Conservation (phyloP, 2,113 vertebrate genomes). For the Hydrochoerus hydrochaeris region DNA sequence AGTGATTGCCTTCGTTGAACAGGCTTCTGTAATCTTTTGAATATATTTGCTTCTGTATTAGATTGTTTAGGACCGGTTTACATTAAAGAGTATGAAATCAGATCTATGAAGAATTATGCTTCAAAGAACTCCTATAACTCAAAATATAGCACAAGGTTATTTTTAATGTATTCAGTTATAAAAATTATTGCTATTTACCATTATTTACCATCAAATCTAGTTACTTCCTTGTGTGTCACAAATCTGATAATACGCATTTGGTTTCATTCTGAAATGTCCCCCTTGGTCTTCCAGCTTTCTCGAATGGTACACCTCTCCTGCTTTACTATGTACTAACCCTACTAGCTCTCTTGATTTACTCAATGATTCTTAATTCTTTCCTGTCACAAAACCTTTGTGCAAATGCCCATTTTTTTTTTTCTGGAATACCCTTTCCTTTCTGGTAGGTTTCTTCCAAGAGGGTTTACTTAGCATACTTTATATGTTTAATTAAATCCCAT, state of each 20-base stretch:
- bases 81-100: background rate
- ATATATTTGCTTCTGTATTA: background rate
- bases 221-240: background rate
- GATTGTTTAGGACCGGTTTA: background rate
- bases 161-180: background rate
- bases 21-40: background rate
- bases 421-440: background rate
- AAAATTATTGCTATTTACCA: constrained; percentile 8
- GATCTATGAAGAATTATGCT: background rate
- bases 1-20: background rate
- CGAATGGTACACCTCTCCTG: rapidly evolving
- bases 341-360: background rate
- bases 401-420: background rate
- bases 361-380: background rate
- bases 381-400: rapidly evolving
- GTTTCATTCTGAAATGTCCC: background rate
- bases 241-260: background rate
- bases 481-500: background rate
- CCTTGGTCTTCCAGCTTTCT: background rate
- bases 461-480: background rate
- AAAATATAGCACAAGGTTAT: background rate
- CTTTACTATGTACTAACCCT: background rate
- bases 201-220: background rate
- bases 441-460: background rate
- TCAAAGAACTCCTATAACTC: background rate